phyloP scores from a whole-genome alignment of 2,797 vertebrate species.

The Neomorphus geoffroyi region DNA sequence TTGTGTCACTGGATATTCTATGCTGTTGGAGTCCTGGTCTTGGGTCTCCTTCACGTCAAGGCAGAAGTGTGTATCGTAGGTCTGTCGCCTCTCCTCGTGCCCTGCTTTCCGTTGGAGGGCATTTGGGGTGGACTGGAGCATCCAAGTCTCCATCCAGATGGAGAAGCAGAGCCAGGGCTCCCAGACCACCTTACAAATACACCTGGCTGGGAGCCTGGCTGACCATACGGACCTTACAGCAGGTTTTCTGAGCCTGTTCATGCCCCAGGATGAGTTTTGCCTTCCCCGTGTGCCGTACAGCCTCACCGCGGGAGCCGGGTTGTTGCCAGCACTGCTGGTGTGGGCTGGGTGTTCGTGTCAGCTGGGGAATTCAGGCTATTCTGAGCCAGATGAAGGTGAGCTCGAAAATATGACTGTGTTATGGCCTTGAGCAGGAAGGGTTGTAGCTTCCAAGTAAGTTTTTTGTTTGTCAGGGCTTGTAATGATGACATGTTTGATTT shows the following conservation, averaged over 20 bases:
- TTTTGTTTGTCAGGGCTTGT: neutral
- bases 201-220: neutral
- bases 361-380: fast-evolving
- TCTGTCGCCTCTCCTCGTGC: neutral
- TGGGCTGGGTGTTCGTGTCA: fast-evolving
- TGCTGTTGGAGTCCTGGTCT: neutral
- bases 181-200: neutral
- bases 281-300: fast-evolving
- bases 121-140: neutral
- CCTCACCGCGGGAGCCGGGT: fast-evolving
- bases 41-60: neutral
- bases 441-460: neutral
- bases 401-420: neutral
- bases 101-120: neutral
- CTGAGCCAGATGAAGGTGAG: neutral
- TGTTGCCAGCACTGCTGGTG: neutral
- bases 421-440: neutral
- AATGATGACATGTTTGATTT: neutral
- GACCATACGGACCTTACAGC: neutral
- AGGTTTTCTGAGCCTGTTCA: fast-evolving
- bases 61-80: neutral
- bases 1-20: fast-evolving
- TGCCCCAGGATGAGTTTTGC: neutral
- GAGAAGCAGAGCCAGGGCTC: neutral
- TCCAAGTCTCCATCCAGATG: neutral